Evolutionary conservation across 2,113 vertebrate genomes (phyloP).

Genomic region (Zosterops hypoxanthus): DNA sequence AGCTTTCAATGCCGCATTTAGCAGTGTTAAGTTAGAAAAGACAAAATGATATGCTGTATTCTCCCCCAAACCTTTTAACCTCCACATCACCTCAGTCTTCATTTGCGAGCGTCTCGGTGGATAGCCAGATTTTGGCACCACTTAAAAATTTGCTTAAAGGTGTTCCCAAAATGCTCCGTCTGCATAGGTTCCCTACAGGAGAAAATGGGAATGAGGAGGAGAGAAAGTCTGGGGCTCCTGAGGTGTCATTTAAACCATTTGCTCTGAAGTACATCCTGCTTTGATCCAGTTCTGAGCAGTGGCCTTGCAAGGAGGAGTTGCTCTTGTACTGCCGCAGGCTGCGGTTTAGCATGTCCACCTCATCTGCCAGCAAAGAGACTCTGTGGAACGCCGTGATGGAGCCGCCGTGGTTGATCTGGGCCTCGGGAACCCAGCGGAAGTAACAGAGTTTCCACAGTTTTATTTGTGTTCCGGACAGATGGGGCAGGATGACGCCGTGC

Average conservation of each 20-base stretch:
- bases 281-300: conserved; percentile 66
- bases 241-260: conserved; percentile 45
- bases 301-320: conserved; percentile 55
- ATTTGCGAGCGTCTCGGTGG: conserved; percentile 92
- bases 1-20: conserved; percentile 46
- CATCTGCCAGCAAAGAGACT: conserved; percentile 87
- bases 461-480: conserved; percentile 80
- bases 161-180: conserved; percentile 87
- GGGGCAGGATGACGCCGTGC: conserved; percentile 85
- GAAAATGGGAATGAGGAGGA: conserved; percentile 95
- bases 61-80: neutral
- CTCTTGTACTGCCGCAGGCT: conserved; percentile 82
- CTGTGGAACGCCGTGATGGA: conserved; percentile 84
- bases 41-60: neutral
- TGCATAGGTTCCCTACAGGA: conserved; percentile 91
- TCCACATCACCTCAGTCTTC: conserved; percentile 74
- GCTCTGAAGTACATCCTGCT: conserved; percentile 90
- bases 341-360: conserved; percentile 86
- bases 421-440: conserved; percentile 95
- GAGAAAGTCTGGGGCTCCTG: conserved; percentile 81
- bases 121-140: conserved; percentile 95
- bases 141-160: conserved; percentile 95
- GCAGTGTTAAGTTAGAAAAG: conserved; percentile 55
- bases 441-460: conserved; percentile 96
- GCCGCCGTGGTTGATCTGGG: conserved; percentile 87